Percentiles rank a stretch among this genome's conserved stretches.
phyloP scores from a whole-genome alignment of 2,797 vertebrate species.

The Dryobates pubescens region DNA sequence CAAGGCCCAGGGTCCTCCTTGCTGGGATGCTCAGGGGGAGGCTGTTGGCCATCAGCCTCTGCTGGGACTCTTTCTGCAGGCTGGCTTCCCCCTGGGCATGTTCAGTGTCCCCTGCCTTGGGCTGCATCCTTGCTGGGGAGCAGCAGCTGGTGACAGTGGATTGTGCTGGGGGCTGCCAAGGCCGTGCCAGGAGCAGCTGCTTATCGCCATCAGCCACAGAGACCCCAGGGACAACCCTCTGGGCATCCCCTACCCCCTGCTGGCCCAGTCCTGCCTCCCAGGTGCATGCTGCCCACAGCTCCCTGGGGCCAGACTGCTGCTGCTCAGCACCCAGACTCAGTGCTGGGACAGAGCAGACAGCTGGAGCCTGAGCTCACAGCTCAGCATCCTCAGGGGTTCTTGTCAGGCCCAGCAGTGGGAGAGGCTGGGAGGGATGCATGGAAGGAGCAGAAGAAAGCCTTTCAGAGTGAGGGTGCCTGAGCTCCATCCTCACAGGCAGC shows the following conservation, averaged over 20 bases:
- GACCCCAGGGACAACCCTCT: constrained; percentile 81
- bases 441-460: background rate
- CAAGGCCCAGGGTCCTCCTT: background rate
- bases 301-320: background rate
- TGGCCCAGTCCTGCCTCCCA: constrained; percentile 84
- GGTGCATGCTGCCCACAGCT: constrained; percentile 70
- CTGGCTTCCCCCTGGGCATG: constrained; percentile 78
- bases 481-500: too few species aligned
- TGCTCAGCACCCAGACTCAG: background rate
- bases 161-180: constrained; percentile 85
- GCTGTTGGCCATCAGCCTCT: background rate
- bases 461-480: background rate
- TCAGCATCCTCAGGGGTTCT: background rate
- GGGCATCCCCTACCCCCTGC: constrained; percentile 83
- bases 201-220: constrained; percentile 85
- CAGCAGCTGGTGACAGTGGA: constrained; percentile 85
- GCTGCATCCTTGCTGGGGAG: constrained; percentile 75
- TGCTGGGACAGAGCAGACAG: too few species aligned
- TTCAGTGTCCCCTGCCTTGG: constrained; percentile 86
- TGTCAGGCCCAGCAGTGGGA: background rate
- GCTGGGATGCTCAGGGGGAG: background rate
- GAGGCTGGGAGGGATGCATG: background rate
- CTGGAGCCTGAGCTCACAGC: background rate
- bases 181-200: constrained; percentile 80
- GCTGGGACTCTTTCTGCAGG: constrained; percentile 69